phyloP scores from a whole-genome alignment of 2,888 invertebrate genomes.

The Dione juno region DNA sequence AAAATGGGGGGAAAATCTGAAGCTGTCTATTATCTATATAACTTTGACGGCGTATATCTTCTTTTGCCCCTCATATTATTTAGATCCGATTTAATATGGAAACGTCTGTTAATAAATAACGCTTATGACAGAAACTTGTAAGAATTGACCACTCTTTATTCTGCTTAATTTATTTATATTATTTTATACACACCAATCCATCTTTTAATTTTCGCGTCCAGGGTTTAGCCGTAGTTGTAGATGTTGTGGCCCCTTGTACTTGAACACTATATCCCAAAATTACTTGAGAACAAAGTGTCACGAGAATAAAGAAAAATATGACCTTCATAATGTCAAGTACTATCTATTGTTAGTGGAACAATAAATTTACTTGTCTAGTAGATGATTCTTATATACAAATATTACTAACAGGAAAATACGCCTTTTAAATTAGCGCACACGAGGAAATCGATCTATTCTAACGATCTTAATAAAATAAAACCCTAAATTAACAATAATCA shows the following conservation, averaged over 20 bases:
- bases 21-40: background rate
- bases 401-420: slow-evolving; percentile 37
- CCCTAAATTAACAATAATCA: background rate
- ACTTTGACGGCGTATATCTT: background rate
- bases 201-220: slow-evolving; percentile 59
- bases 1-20: background rate
- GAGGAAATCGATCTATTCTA: background rate
- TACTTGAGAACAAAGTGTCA: slow-evolving; percentile 47
- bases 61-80: too few species aligned
- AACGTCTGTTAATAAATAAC: too few species aligned
- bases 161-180: background rate
- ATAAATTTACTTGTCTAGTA: slow-evolving; percentile 24
- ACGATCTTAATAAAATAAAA: background rate
- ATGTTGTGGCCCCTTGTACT: slow-evolving; percentile 43
- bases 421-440: background rate
- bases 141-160: too few species aligned
- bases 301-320: slow-evolving; percentile 48
- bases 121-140: too few species aligned
- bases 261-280: slow-evolving; percentile 47
- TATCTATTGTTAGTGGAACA: slow-evolving; percentile 17
- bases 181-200: slow-evolving; percentile 56
- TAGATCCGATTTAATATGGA: too few species aligned
- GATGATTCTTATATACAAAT: slow-evolving; percentile 36
- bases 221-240: slow-evolving; percentile 54
- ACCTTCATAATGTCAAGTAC: slow-evolving; percentile 50